Evolutionary conservation across 2,113 vertebrate genomes (phyloP), one percentile per base, ranked within the genome.

Genomic region (Agelaius phoeniceus): DNA sequence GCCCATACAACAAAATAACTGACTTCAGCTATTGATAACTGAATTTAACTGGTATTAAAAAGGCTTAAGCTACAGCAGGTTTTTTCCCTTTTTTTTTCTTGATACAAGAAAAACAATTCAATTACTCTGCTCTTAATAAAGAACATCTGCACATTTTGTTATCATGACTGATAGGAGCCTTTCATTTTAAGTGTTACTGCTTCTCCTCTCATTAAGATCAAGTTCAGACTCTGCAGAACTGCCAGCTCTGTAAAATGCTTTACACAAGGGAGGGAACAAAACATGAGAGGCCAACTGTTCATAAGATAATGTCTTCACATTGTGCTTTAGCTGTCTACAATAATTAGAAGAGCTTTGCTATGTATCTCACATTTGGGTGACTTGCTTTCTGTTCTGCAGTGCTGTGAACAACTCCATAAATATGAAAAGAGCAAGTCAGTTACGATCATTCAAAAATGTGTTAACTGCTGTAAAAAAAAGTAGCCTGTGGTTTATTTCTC

Each of bases 201-300:
- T 74, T 87, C 79, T 92, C 43, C 49, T 62, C 73, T 84, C 92
- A 89, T 96, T 95, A 95, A 90, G 91, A 96, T 91, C 86, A 93
- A 92, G 79, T 73, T 93, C 39, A 92, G 41, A 49, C 39, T 58
- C 77, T 52, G 65, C 46, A 86, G 69, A 95, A 72, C 74, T 93
- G 85, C 90, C 67, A 96, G 6, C 67, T 87, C 77, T 5, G 5
- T 84, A 46, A 93, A 89, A 95, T 11, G 31, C 58, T 90, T 92
- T 37, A 81, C 61, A 48, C 83, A 37, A 78, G 58, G 54, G 85
- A 97, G 31, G 51, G 73, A 94, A 75, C 78, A 93, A 86, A 89
- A 83, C 75, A 81, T 5, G 63, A 93, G 92, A 84, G 81, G 87
- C 93, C 93, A 91, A 79, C 83, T 95, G 80, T 90, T 95, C 46